Evolutionary conservation across 2,113 vertebrate species (phyloP), one percentile per base, ranked within the genome.

Genomic region (Leptocoma aspasia): DNA sequence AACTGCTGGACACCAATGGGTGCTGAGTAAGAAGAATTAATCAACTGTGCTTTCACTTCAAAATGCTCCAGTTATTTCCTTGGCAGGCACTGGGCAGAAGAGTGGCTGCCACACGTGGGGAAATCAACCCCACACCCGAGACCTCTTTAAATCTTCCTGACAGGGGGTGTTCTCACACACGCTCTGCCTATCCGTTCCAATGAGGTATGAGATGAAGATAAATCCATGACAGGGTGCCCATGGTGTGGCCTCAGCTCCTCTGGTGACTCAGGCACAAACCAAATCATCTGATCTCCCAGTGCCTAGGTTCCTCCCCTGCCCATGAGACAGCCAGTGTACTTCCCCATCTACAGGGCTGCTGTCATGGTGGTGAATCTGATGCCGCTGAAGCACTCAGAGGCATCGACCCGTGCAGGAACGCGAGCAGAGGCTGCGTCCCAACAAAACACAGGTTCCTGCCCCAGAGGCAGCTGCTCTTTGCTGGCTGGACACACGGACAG

Each of bases 61-160:
- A 69, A 85, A 76, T 0, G 3, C 7, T 24, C 41, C 53, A 89
- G 53, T 47, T 76, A 44, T 42, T 73, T 52, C 37, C 42, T 35
- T 75, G 28, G 42, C 2, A 8, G 68, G 23, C 57, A 50, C 1
- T 6, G 24, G 52, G 41, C 57, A 80, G 24, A 47, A 52, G 2
- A 79, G 28, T 0, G 17, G 41, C 45, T 85, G 41, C 27, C 2
- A 1, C 45, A 26, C 1, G 0, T 1, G 35, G 44, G 53, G 45
- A 85, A 61, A 80, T 35, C 24, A 47, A 31, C 28, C 11, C 53
- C 71, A 69, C 11, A 61, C 31, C 10, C 6, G 1, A 84, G 24
- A 80, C 10, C 10, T 27, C 63, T 86, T 63, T 63, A 71, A 64
- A 76, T n/a, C n/a, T 53, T 69, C 69, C 44, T 63, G n/a, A 65